A percentile compares a stretch with the other conserved stretches of the same genome.
phyloP scores from a whole-genome alignment of 37 sponge, comb jelly and placozoan genomes.

The Haliclona indistincta region DNA sequence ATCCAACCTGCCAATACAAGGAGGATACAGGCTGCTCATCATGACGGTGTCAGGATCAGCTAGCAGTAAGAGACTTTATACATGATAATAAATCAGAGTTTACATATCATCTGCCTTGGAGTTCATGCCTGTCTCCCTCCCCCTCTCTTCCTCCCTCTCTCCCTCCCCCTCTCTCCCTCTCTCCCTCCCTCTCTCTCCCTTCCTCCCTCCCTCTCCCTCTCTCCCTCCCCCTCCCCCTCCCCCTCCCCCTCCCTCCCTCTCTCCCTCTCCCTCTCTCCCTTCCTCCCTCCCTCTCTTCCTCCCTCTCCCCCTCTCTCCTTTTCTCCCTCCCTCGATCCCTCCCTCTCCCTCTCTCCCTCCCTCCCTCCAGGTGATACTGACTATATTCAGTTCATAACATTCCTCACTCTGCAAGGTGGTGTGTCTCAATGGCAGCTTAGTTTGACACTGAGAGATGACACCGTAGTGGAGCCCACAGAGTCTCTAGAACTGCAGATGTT shows the following conservation, averaged over 20 bases:
- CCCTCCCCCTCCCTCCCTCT: not conserved
- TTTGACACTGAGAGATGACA: not conserved
- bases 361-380: not conserved
- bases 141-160: too few species aligned
- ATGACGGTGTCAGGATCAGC: too few species aligned
- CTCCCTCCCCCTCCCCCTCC: too few species aligned
- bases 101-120: too few species aligned
- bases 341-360: not conserved
- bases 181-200: too few species aligned
- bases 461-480: not conserved
- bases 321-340: not conserved
- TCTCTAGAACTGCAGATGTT: not conserved
- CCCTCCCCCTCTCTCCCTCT: too few species aligned
- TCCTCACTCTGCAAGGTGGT: not conserved
- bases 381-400: not conserved
- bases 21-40: too few species aligned
- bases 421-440: not conserved
- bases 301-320: not conserved
- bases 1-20: too few species aligned
- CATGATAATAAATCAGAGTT: too few species aligned
- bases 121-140: too few species aligned
- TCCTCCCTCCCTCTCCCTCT: too few species aligned
- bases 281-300: not conserved
- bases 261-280: not conserved
- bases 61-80: not conserved